A percentile compares a stretch with the other conserved stretches of the same genome.
Evolutionary conservation across 2,113 vertebrate species (phyloP).

Genomic region (Notothenia rossii): DNA sequence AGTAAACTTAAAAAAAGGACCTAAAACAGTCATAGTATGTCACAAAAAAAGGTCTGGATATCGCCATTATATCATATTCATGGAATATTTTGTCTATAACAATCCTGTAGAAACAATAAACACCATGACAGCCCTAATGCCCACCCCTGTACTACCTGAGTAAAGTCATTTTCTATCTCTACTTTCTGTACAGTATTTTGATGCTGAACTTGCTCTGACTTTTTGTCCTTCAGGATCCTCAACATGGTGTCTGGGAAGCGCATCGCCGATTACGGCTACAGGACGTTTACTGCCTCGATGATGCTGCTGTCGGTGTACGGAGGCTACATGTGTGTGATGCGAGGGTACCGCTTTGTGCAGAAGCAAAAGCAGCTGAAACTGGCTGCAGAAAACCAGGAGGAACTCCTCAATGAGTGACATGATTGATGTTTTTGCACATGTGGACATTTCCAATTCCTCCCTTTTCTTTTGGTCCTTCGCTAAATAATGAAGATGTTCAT

Average conservation of each 20-base stretch:
- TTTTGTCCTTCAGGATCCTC: conserved; percentile 6
- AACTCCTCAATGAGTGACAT: conserved; percentile 75
- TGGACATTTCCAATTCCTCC: conserved; percentile 41
- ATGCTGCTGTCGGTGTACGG: conserved; percentile 91
- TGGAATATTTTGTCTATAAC: too few relatives aligned
- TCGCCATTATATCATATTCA: too few relatives aligned
- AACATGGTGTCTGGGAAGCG: conserved; percentile 90
- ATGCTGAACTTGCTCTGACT: neutral
- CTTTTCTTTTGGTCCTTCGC: neutral
- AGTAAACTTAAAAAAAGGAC: too few relatives aligned
- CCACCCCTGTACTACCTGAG: too few relatives aligned
- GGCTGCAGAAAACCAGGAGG: conserved; percentile 81
- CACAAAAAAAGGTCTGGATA: too few relatives aligned
- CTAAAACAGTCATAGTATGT: too few relatives aligned
- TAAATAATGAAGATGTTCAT: conserved; percentile 17
- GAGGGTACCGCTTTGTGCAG: conserved; percentile 83
- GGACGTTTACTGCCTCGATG: conserved; percentile 92
- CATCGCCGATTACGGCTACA: conserved; percentile 92
- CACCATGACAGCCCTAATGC: too few relatives aligned
- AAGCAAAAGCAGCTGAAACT: conserved; percentile 74
- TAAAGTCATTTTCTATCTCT: neutral
- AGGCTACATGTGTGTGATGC: conserved; percentile 88
- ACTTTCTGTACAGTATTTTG: neutral
- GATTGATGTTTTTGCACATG: conserved; percentile 25
- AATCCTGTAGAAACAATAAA: too few relatives aligned